Percentiles rank a stretch among this genome's conserved stretches.
phyloP scores from a whole-genome alignment of 2,888 invertebrate genomes.

The Drosophila pegasa region DNA sequence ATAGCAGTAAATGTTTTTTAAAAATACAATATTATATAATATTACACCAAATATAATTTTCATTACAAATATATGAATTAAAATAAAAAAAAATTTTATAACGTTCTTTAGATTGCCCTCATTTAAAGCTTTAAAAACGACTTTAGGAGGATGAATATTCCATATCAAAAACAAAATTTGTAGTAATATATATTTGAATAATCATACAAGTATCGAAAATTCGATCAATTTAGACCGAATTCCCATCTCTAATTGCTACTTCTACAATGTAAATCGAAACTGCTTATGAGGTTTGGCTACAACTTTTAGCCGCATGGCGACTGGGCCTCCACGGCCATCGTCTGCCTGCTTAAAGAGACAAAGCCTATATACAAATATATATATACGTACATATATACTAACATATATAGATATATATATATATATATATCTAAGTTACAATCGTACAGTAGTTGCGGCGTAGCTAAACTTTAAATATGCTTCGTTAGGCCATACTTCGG shows the following conservation, averaged over 20 bases:
- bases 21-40: too few species aligned
- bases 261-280: slow-evolving; percentile 47
- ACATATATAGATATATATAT: background rate
- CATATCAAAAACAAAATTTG: too few species aligned
- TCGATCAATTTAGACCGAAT: background rate
- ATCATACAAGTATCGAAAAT: background rate
- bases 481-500: slow-evolving; percentile 25
- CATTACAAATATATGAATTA: too few species aligned
- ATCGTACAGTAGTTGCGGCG: slow-evolving; percentile 48
- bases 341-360: slow-evolving; percentile 41
- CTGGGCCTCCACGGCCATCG: slow-evolving; percentile 26
- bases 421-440: slow-evolving; percentile 35
- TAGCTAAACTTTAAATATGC: slow-evolving; percentile 53
- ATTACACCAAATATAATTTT: too few species aligned
- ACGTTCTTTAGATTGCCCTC: too few species aligned
- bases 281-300: slow-evolving; percentile 31
- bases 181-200: background rate
- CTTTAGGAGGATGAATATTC: too few species aligned
- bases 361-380: slow-evolving; percentile 10
- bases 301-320: slow-evolving; percentile 28
- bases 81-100: too few species aligned
- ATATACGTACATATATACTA: background rate
- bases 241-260: slow-evolving; percentile 19
- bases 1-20: too few species aligned
- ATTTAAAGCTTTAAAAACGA: too few species aligned